These are phyloP conservation scores for Acleris emargana DNA, from an alignment of 2,888 invertebrate species.

Conservation along the genomic window DNA sequence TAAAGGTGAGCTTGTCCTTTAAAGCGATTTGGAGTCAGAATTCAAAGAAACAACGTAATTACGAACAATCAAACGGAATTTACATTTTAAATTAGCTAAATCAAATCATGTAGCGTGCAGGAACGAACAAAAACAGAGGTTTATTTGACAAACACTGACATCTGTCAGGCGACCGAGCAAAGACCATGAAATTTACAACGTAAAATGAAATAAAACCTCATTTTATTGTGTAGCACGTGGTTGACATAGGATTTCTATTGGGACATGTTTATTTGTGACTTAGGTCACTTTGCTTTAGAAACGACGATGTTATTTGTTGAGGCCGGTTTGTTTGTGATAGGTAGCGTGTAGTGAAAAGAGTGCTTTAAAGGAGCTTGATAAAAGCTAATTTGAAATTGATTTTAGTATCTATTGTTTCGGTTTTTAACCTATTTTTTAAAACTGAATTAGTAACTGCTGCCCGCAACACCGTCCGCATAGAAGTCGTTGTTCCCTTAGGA, in stretches of 20 bases:
- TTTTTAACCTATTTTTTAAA: too few species aligned
- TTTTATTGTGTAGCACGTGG: neutral
- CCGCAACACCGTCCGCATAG: too few species aligned
- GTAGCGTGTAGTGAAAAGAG: too few species aligned
- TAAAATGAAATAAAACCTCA: neutral
- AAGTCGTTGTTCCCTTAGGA: too few species aligned
- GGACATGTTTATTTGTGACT: neutral
- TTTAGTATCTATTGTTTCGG: too few species aligned
- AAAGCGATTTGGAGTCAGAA: too few species aligned
- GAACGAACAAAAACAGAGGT: slow-evolving; percentile 20
- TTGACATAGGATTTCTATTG: neutral
- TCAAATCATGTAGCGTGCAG: slow-evolving; percentile 4
- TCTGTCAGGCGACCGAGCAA: slow-evolving; percentile 24
- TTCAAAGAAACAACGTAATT: too few species aligned
- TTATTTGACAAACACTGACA: slow-evolving; percentile 30
- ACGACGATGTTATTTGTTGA: neutral
- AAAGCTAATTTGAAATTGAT: too few species aligned
- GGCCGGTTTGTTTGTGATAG: neutral
- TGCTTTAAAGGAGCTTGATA: too few species aligned
- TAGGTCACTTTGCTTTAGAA: neutral
- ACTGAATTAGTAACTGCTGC: too few species aligned
- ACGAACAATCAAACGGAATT: neutral
- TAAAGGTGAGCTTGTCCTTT: too few species aligned
- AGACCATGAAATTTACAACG: neutral
- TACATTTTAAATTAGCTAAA: slow-evolving; percentile 1